phyloP scores from a whole-genome alignment of 2,888 invertebrate species.

The Acrobasis repandana region DNA sequence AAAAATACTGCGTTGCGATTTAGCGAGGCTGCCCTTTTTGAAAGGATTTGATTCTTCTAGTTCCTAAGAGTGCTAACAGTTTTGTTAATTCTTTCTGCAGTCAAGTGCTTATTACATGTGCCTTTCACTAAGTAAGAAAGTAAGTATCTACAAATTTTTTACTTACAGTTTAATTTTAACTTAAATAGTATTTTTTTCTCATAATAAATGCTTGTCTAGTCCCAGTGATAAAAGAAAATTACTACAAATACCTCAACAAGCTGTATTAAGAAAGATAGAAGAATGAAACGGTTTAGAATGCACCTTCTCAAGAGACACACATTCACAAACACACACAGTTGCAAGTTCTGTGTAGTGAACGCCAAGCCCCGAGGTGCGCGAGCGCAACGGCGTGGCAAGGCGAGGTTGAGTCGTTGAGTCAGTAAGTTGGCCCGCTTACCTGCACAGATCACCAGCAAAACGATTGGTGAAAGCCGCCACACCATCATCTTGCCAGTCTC shows the following conservation, averaged over 20 bases:
- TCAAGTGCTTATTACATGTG: too few relatives aligned
- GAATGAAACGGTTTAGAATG: background rate
- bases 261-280: background rate
- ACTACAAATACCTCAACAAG: background rate
- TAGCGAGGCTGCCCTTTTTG: too few relatives aligned
- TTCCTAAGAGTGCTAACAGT: too few relatives aligned
- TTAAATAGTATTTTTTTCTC: too few relatives aligned
- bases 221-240: too few relatives aligned
- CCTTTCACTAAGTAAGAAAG: too few relatives aligned
- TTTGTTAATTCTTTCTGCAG: too few relatives aligned
- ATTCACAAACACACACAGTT: slow-evolving; percentile 22
- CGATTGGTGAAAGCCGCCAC: slow-evolving; percentile 75
- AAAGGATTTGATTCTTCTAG: too few relatives aligned
- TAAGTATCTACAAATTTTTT: too few relatives aligned
- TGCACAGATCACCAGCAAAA: slow-evolving; percentile 75
- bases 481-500: slow-evolving; percentile 66
- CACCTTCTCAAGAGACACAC: slow-evolving; percentile 2
- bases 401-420: slow-evolving; percentile 57
- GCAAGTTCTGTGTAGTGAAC: slow-evolving; percentile 42
- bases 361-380: slow-evolving; percentile 40
- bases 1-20: too few relatives aligned
- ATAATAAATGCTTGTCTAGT: too few relatives aligned
- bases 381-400: slow-evolving; percentile 33
- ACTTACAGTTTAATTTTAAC: too few relatives aligned
- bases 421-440: slow-evolving; percentile 75